Conservation (phyloP, 2,113 vertebrate species). For the Diadophis punctatus region DNA sequence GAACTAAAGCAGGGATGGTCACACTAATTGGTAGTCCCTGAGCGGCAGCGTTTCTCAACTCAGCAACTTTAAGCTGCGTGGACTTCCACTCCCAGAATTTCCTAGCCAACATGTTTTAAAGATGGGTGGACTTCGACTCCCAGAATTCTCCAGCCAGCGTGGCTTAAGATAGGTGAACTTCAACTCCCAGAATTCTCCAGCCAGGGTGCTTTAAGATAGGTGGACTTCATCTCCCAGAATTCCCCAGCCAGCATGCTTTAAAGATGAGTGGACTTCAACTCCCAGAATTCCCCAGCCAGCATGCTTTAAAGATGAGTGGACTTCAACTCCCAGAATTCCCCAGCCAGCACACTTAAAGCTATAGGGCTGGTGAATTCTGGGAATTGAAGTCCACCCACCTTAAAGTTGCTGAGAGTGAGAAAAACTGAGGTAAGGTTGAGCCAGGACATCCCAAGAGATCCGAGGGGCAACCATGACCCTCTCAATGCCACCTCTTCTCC, state of each 20-base stretch:
- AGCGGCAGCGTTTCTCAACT: background rate
- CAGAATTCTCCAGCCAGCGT: no score
- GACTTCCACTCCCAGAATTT: background rate
- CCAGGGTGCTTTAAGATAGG: no score
- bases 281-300: no score
- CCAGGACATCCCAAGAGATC: background rate
- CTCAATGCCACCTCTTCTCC: background rate
- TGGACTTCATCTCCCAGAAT: no score
- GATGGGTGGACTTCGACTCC: no score
- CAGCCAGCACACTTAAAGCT: background rate
- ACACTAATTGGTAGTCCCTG: background rate
- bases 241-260: background rate
- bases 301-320: no score
- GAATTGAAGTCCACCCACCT: background rate
- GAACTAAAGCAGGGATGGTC: background rate
- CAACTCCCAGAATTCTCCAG: no score
- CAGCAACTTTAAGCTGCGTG: background rate
- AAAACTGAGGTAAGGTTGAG: background rate
- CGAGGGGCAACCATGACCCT: background rate
- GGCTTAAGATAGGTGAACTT: no score
- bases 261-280: accelerated
- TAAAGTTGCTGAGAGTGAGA: background rate
- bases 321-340: no score
- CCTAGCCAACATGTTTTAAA: background rate
- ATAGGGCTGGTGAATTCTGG: background rate